Conservation (phyloP, 1,140 invertebrate species). For the Drosophila seguyi region DNA sequence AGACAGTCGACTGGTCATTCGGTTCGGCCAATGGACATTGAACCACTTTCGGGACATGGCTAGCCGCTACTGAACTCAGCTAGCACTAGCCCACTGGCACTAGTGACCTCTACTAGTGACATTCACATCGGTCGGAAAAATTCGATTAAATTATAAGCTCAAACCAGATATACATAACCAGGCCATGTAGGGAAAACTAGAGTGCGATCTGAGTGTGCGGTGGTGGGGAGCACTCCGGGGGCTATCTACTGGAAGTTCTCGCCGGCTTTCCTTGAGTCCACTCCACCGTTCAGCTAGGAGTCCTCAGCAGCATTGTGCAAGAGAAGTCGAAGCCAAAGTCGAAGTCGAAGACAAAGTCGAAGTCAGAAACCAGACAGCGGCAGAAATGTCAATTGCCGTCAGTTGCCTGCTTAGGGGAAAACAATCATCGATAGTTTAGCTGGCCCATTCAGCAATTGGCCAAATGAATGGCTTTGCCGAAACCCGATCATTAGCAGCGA, state of each 20-base stretch:
- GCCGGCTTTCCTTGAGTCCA: constrained; percentile 21
- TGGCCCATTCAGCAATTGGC: constrained; percentile 44
- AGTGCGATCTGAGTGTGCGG: constrained; percentile 20
- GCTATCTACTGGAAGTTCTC: not conserved
- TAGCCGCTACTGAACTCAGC: constrained; percentile 36
- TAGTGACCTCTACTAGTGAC: constrained; percentile 62
- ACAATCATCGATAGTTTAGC: constrained; percentile 41
- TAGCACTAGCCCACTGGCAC: constrained; percentile 8
- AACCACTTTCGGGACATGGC: constrained; percentile 70
- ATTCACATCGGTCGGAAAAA: constrained; percentile 53
- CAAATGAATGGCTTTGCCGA: constrained; percentile 50
- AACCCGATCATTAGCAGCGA: constrained; percentile 69
- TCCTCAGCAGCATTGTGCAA: constrained; percentile 41
- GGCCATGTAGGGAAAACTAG: constrained; percentile 46
- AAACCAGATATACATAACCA: constrained; percentile 47
- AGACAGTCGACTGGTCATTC: constrained; percentile 47
- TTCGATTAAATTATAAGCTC: constrained; percentile 48
- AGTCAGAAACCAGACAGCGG: constrained; percentile 16
- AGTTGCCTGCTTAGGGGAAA: constrained; percentile 51
- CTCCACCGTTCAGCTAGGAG: not conserved
- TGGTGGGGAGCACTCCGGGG: not conserved
- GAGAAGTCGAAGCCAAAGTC: constrained; percentile 43
- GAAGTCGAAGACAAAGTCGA: constrained; percentile 38
- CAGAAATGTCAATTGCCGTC: constrained; percentile 48
- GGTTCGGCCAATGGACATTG: constrained; percentile 67